phyloP scores from a whole-genome alignment of 2,797 vertebrate species.

The Gallirallus australis region DNA sequence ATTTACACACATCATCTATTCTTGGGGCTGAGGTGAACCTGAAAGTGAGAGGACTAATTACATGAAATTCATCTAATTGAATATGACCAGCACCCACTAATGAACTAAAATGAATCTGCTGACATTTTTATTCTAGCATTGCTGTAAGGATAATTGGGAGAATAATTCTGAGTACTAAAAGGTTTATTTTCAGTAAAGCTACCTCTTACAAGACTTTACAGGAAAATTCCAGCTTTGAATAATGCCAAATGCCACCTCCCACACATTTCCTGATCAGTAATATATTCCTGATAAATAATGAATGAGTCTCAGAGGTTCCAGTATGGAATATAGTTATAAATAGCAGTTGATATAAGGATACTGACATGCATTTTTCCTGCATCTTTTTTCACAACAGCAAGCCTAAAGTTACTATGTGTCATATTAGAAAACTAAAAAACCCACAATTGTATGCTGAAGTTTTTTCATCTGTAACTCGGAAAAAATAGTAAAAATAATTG shows the following conservation, averaged over 20 bases:
- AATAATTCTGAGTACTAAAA: neutral
- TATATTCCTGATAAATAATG: neutral
- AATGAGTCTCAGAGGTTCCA: neutral
- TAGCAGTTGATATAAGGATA: neutral
- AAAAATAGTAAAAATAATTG: slow-evolving; percentile 36
- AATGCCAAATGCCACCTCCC: neutral
- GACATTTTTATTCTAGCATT: neutral
- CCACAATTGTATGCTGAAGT: neutral
- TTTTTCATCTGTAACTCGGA: neutral
- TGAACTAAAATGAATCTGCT: slow-evolving; percentile 4
- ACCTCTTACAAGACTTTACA: neutral
- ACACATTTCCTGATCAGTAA: neutral
- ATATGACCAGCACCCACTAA: neutral
- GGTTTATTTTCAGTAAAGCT: neutral
- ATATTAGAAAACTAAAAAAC: neutral
- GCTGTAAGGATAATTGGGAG: neutral
- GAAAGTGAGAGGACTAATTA: neutral
- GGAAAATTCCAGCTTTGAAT: neutral
- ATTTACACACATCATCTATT: neutral
- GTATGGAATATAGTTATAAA: neutral
- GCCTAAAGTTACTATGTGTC: neutral
- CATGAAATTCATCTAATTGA: neutral
- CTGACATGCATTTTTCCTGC: neutral
- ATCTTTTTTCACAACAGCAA: neutral
- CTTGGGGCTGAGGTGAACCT: neutral